Conservation (phyloP, 2,888 invertebrate species). For the Mimumesa dahlbomi region DNA sequence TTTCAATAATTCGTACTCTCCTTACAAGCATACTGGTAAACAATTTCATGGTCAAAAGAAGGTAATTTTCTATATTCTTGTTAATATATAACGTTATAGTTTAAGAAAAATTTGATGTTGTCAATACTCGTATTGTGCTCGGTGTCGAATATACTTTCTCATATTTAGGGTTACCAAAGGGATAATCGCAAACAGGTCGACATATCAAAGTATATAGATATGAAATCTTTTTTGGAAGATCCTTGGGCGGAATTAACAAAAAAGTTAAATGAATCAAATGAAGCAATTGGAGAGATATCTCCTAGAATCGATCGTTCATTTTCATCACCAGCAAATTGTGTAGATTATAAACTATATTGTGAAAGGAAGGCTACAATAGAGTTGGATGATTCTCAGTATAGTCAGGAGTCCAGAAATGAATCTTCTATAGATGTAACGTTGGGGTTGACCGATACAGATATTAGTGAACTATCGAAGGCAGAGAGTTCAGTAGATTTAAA, state of each 20-base stretch:
- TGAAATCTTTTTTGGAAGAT: slow-evolving; percentile 70
- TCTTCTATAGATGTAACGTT: slow-evolving; percentile 39
- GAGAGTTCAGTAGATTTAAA: slow-evolving; percentile 51
- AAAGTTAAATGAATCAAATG: slow-evolving; percentile 39
- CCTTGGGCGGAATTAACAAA: slow-evolving; percentile 70
- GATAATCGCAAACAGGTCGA: slow-evolving; percentile 46
- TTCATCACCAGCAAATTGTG: background rate
- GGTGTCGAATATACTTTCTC: slow-evolving; percentile 11
- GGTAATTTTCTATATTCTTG: slow-evolving; percentile 38
- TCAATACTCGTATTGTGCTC: background rate
- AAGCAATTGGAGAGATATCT: slow-evolving; percentile 1
- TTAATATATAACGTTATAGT: background rate
- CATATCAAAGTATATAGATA: slow-evolving; percentile 68
- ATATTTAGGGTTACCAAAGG: slow-evolving; percentile 60
- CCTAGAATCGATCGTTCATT: slow-evolving; percentile 1
- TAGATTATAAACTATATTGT: slow-evolving; percentile 2
- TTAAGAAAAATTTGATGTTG: background rate
- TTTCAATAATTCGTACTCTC: slow-evolving; percentile 50
- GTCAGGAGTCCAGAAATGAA: slow-evolving; percentile 41
- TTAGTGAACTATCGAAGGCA: slow-evolving; percentile 25
- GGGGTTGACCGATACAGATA: slow-evolving; percentile 39
- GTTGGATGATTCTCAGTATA: slow-evolving; percentile 18
- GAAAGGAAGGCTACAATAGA: slow-evolving; percentile 9
- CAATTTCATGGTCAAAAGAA: slow-evolving; percentile 53
- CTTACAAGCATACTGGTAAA: slow-evolving; percentile 47